Conservation (phyloP, 2,113 vertebrate species). For the Pollachius pollachius region DNA sequence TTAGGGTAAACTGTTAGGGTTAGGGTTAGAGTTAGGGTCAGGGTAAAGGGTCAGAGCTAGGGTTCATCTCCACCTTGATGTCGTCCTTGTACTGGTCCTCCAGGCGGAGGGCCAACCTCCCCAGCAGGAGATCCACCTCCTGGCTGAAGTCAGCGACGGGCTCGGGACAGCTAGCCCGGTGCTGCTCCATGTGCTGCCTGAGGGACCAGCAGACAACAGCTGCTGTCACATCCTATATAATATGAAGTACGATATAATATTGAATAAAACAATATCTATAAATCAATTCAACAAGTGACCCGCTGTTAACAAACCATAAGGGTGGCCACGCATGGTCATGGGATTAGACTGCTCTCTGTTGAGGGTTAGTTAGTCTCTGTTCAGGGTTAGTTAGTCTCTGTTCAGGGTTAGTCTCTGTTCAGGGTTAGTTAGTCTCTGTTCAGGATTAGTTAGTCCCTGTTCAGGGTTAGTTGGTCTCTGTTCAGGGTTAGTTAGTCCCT, state of each 20-base stretch:
- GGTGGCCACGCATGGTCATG: no score
- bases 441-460: no score
- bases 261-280: not conserved
- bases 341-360: no score
- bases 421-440: no score
- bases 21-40: no score
- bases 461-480: no score
- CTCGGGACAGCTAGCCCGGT: conserved; percentile 27
- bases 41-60: not conserved
- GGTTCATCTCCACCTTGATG: conserved; percentile 47
- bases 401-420: no score
- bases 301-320: no score
- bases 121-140: conserved; percentile 47
- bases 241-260: not conserved
- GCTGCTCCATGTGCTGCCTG: conserved; percentile 64
- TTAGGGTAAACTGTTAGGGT: no score
- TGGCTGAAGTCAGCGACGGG: conserved; percentile 40
- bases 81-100: conserved; percentile 62
- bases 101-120: conserved; percentile 38
- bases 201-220: not conserved
- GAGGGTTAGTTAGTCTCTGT: no score
- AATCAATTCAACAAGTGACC: not conserved
- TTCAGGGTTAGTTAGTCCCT: no score
- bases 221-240: not conserved
- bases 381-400: no score